These are phyloP conservation scores for Crenichthys baileyi DNA, from an alignment of 2,797 vertebrate species.

Conservation along the genomic window DNA sequence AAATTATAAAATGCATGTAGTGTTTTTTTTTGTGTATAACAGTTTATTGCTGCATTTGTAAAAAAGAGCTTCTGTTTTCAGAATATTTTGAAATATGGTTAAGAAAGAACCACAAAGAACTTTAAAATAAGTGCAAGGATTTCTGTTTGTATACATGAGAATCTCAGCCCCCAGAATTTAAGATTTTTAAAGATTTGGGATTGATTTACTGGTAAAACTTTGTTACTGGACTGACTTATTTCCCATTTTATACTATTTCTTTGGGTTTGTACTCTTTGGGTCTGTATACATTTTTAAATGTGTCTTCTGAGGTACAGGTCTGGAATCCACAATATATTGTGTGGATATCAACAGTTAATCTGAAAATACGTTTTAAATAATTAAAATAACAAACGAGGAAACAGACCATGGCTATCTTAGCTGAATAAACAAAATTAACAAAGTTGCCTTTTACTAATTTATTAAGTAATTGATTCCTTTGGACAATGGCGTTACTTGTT, in stretches of 20 bases:
- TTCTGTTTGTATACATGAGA: neutral
- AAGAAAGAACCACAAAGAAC: neutral
- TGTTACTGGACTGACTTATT: neutral
- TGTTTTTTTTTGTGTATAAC: constrained; percentile 3
- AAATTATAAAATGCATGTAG: constrained; percentile 47
- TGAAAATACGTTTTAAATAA: neutral
- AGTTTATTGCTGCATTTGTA: neutral
- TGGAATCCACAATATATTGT: too few relatives aligned
- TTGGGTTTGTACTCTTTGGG: neutral
- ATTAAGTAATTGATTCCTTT: too few relatives aligned
- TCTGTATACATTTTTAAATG: too few relatives aligned
- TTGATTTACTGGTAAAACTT: neutral
- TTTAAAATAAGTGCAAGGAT: neutral
- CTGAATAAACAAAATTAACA: too few relatives aligned
- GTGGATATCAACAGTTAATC: neutral
- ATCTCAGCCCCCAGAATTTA: neutral
- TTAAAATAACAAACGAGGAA: too few relatives aligned
- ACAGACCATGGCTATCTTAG: too few relatives aligned
- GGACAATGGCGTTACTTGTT: too few relatives aligned
- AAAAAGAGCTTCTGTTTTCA: neutral
- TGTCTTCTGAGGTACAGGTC: too few relatives aligned
- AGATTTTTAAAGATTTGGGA: neutral
- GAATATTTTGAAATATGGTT: neutral
- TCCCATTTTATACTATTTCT: neutral
- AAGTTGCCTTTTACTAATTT: too few relatives aligned